Evolutionary conservation across 2,797 vertebrate genomes (phyloP), one percentile per base, ranked within the genome.

Genomic region (Ataeniobius toweri): DNA sequence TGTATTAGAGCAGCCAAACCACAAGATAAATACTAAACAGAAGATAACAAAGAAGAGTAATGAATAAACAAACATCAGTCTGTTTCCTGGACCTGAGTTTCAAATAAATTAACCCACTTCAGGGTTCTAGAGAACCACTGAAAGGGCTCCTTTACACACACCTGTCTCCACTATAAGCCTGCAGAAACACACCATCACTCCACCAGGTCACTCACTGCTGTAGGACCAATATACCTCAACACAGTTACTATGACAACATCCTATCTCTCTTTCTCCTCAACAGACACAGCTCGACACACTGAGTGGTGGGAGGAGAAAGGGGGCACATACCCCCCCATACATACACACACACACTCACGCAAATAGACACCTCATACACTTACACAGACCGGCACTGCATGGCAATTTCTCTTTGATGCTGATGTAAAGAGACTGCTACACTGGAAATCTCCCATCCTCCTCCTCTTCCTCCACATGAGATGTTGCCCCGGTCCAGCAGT

Each of bases 201-300:
- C 58, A 79, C 84, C 78, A 78, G 80, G 86, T 88, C 83, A 74
- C 69, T 82, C 75, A 56, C 59, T 63, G 26, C 78, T 63, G 50
- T 65, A 85, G 74, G 3, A 77, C 84, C 86, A 89, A 88, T 86
- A 90, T 88, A 81, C 90, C 50, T 8, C 81, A 80, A 86, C 89
- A 90, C 71, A 0, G 93, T 95, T 93, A 80, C 92, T 82, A 94
- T 94, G 90, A 91, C 89, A 84, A 93, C 89, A n/a, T 86, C 80
- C 84, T 86, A 85, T 85, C 91, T 90, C 91, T 89, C 83, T 83
- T 79, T 83, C 83, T 87, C 80, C 78, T 80, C 81, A 76, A 82
- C 87, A 83, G 75, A 70, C 39, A 20, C 3, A 77, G 79, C 78
- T 82, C 81, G 76, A 85, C 87, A 83, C 71, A 71, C 85, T 86